phyloP scores from a whole-genome alignment of 2,888 invertebrate species.

The Lasioglossum villosulum region DNA sequence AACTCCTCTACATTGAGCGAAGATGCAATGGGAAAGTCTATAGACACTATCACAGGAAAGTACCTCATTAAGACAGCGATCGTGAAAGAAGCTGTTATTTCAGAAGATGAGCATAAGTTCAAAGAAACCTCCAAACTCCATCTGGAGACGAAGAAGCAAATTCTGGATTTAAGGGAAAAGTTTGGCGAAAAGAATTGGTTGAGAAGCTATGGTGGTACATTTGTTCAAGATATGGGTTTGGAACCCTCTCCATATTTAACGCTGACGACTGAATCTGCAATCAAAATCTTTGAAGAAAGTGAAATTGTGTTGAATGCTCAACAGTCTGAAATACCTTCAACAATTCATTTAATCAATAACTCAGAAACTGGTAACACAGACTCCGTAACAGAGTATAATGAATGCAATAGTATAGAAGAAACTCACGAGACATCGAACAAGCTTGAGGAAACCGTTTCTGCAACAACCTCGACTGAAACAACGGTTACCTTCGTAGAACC shows the following conservation, averaged over 20 bases:
- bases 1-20: conserved; percentile 42
- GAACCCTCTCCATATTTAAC: conserved; percentile 75
- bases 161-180: conserved; percentile 86
- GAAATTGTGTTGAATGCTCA: conserved; percentile 9
- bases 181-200: conserved; percentile 88
- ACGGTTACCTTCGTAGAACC: conserved; percentile 52
- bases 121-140: conserved; percentile 84
- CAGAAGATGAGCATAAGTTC: conserved; percentile 84
- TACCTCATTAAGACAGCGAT: conserved; percentile 67
- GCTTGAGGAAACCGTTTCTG: conserved; percentile 24
- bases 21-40: conserved; percentile 28
- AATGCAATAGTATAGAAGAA: conserved; percentile 8
- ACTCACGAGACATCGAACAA: conserved; percentile 21
- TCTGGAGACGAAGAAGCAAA: conserved; percentile 87
- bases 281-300: conserved; percentile 27
- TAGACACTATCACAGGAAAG: conserved; percentile 65
- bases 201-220: conserved; percentile 85
- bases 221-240: conserved; percentile 87
- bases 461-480: conserved; percentile 41
- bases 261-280: conserved; percentile 70
- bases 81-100: conserved; percentile 84
- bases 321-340: not conserved
- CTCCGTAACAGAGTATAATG: conserved; percentile 9
- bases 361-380: not conserved
- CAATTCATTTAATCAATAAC: conserved; percentile 9